A percentile compares a stretch with the other conserved stretches of the same genome.
phyloP scores from a whole-genome alignment of 2,888 invertebrate species.

The Notodonta dromedarius region DNA sequence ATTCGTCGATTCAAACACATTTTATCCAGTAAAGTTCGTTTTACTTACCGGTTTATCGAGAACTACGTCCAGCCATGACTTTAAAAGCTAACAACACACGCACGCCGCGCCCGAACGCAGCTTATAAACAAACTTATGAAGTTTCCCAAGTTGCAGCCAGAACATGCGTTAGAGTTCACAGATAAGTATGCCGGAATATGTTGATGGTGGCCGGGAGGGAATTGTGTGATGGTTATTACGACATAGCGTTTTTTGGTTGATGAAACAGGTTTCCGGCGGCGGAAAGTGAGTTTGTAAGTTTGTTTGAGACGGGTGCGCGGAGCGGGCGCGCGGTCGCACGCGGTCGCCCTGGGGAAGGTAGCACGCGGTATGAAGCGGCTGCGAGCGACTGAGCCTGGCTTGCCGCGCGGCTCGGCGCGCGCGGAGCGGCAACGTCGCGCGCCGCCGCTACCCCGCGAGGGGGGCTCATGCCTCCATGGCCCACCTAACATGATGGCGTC shows the following conservation, averaged over 20 bases:
- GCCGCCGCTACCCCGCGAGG: conserved; percentile 54
- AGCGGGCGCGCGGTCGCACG: conserved; percentile 50
- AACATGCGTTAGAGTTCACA: conserved; percentile 47
- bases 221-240: conserved; percentile 46
- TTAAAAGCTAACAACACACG: conserved; percentile 62
- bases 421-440: conserved; percentile 67
- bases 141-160: conserved; percentile 61
- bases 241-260: conserved; percentile 54
- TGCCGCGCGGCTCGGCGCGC: conserved; percentile 41
- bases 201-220: conserved; percentile 46
- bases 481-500: conserved; percentile 61
- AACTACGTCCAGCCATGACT: conserved; percentile 72
- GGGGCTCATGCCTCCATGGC: conserved; percentile 50
- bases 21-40: conserved; percentile 67
- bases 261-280: conserved; percentile 66
- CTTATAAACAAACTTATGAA: conserved; percentile 70
- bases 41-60: conserved; percentile 80
- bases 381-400: conserved; percentile 35
- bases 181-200: conserved; percentile 40
- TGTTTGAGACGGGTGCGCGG: conserved; percentile 53
- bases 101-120: conserved; percentile 53
- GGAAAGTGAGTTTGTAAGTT: conserved; percentile 75
- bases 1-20: conserved; percentile 45
- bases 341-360: conserved; percentile 63
- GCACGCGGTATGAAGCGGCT: conserved; percentile 62